These are phyloP conservation scores for Trissolcus japonicus DNA, from an alignment of 2,888 invertebrate genomes.

Conservation along the genomic window DNA sequence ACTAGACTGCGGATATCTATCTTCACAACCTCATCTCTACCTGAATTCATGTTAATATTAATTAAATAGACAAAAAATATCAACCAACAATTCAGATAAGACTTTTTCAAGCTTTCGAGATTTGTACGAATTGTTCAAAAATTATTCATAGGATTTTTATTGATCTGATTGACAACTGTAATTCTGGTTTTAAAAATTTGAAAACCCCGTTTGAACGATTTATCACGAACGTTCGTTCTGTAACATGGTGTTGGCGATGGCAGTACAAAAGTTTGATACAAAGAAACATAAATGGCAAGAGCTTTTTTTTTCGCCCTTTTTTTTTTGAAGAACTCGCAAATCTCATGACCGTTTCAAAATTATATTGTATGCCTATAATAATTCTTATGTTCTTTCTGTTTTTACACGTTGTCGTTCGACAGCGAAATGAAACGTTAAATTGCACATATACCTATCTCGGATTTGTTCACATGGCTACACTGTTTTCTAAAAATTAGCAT, in stretches of 20 bases:
- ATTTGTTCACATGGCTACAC: slow-evolving; percentile 38
- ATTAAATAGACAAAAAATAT: slow-evolving; percentile 1
- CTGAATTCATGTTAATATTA: slow-evolving; percentile 26
- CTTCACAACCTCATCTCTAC: slow-evolving; percentile 20
- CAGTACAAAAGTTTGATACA: slow-evolving; percentile 21
- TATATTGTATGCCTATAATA: slow-evolving; percentile 14
- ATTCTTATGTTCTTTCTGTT: slow-evolving; percentile 22
- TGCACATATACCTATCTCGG: slow-evolving; percentile 43
- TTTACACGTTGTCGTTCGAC: slow-evolving; percentile 18
- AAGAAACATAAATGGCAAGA: slow-evolving; percentile 5
- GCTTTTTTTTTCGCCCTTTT: neutral
- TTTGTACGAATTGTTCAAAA: slow-evolving; percentile 33
- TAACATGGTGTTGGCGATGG: slow-evolving; percentile 30
- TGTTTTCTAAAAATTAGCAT: slow-evolving; percentile 42
- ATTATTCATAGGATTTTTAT: neutral
- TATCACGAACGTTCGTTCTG: slow-evolving; percentile 16
- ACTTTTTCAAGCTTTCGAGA: slow-evolving; percentile 16
- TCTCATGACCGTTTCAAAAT: slow-evolving; percentile 22
- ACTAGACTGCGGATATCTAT: slow-evolving; percentile 64
- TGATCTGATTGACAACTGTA: slow-evolving; percentile 17
- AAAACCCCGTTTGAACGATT: slow-evolving; percentile 7
- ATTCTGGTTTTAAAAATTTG: too few relatives aligned
- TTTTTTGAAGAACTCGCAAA: slow-evolving; percentile 34
- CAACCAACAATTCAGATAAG: slow-evolving; percentile 22
- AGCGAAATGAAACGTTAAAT: slow-evolving; percentile 39